Base-by-base conservation (phyloP, 1,140 invertebrate genomes). In the Orussus abietinus region DNA sequence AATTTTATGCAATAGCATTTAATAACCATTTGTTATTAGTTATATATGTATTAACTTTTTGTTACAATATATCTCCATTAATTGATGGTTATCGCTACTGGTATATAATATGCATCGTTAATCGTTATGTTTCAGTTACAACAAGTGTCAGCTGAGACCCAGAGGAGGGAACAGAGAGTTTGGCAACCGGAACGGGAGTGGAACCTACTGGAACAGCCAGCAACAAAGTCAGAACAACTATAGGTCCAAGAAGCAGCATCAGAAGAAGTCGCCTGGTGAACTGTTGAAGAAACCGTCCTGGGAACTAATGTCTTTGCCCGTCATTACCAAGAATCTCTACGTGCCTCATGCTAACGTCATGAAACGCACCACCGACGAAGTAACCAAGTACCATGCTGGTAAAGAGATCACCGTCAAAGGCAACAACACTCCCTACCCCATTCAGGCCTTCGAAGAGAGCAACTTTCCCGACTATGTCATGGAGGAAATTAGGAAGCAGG, bases 311-410 rank as follows among this genome's bases (percentile, higher is more conserved):
- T 79, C 83, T 38, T 69, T 97, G 15, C 80, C 84, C 48, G 83
- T 85, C 21, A 95, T 97, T 64, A 78, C 85, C 42, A 97, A 97
- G 73, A 86, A 96, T 72, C 91, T 98, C 59, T 97, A 97, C 66
- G 77, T 82, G 42, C 88, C 92, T 33, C 86, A 92, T 69, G 77
- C 80, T 3, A 84, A 85, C 72, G 84, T 90, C 11, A 60, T 85
- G 25, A 80, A 77, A 22, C 79, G 87, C 51, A 76, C 80, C 29
- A 72, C 83, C 28, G 78, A 83, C 21, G 89, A 93, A 46, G 81
- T 95, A 1, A 78, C 81, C 33, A 76, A 77, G 22, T 92, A 84
- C 65, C 78, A 88, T 26, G 67, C 77, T 17, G 72, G 80, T 7
- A 84, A 90, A 48, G 83, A 92, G 68, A 92, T 95, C n/a, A 93